Percentiles rank a stretch among this genome's conserved stretches.
These are phyloP conservation scores for Myiagra hebetior DNA, from an alignment of 2,113 vertebrate genomes.

Conservation along the genomic window DNA sequence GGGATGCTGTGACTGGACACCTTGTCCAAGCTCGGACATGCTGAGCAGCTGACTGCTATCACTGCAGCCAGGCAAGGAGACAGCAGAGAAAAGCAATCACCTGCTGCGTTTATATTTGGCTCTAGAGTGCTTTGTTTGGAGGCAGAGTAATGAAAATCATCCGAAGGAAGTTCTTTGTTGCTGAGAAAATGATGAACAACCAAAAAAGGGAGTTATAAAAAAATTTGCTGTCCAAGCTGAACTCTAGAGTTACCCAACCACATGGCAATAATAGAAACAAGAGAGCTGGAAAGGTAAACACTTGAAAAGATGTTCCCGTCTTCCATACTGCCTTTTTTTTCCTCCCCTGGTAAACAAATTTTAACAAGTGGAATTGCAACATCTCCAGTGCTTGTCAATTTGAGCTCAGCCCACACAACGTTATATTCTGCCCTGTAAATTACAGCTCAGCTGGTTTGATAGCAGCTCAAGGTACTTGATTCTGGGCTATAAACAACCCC, in stretches of 20 bases:
- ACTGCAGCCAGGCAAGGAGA: not conserved
- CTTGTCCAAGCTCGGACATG: fast-evolving
- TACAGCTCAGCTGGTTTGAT: slow-evolving; percentile 42
- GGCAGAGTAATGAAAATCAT: slow-evolving; percentile 16
- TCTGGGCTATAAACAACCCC: not conserved
- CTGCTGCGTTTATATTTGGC: slow-evolving; percentile 25
- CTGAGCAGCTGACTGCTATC: not conserved
- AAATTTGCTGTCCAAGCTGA: slow-evolving; percentile 21
- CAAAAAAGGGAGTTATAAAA: slow-evolving; percentile 18
- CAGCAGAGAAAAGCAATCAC: not conserved
- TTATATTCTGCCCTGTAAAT: slow-evolving; percentile 53
- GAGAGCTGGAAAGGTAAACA: slow-evolving; percentile 53
- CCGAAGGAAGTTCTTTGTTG: slow-evolving; percentile 26
- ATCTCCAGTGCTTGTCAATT: slow-evolving; percentile 4
- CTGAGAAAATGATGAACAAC: slow-evolving; percentile 15
- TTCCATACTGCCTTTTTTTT: not conserved
- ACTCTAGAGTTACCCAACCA: not conserved
- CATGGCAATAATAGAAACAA: slow-evolving; percentile 46
- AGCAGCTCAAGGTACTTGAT: not conserved
- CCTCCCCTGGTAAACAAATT: slow-evolving; percentile 45
- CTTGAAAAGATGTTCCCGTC: not conserved
- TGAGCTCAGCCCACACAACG: slow-evolving; percentile 2
- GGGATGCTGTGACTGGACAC: too few relatives aligned
- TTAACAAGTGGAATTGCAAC: slow-evolving; percentile 54
- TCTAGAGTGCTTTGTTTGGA: slow-evolving; percentile 21